These are phyloP conservation scores for Melospiza georgiana DNA, from an alignment of 2,113 vertebrate genomes.

Conservation along the genomic window DNA sequence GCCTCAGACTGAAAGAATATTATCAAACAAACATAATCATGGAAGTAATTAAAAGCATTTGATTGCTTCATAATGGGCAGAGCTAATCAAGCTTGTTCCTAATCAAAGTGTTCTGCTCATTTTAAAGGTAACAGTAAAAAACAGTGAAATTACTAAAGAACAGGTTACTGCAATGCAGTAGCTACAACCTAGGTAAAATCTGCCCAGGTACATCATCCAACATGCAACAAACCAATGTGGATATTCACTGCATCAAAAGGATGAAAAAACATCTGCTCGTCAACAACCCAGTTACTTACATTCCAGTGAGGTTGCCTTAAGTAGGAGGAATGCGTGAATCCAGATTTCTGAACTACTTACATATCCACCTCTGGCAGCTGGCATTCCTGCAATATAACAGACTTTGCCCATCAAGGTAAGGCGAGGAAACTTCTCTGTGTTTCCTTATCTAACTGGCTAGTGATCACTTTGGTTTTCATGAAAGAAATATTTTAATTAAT, in stretches of 20 bases:
- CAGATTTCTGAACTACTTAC: neutral
- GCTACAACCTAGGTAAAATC: neutral
- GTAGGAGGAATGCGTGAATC: neutral
- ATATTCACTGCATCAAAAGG: neutral
- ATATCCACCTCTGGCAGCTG: neutral
- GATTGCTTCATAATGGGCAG: constrained; percentile 44
- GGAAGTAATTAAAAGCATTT: constrained; percentile 61
- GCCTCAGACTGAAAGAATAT: constrained; percentile 28
- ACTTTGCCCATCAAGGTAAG: neutral
- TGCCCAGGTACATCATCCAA: neutral
- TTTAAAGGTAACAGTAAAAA: constrained; percentile 46
- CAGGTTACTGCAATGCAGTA: neutral
- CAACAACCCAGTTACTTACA: neutral
- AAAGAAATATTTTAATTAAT: neutral
- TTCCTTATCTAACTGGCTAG: neutral
- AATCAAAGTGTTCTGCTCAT: constrained; percentile 47
- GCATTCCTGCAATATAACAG: neutral
- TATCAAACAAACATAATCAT: constrained; percentile 53
- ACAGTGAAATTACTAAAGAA: neutral
- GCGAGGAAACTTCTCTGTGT: neutral
- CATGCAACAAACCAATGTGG: neutral
- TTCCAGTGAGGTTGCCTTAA: neutral
- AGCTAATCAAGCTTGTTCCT: constrained; percentile 41
- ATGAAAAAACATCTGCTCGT: neutral
- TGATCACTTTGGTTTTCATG: neutral